A percentile compares a stretch with the other conserved stretches of the same genome.
These are phyloP conservation scores for Paraescarpia echinospica DNA, from an alignment of 1,140 invertebrate genomes.

Conservation along the genomic window DNA sequence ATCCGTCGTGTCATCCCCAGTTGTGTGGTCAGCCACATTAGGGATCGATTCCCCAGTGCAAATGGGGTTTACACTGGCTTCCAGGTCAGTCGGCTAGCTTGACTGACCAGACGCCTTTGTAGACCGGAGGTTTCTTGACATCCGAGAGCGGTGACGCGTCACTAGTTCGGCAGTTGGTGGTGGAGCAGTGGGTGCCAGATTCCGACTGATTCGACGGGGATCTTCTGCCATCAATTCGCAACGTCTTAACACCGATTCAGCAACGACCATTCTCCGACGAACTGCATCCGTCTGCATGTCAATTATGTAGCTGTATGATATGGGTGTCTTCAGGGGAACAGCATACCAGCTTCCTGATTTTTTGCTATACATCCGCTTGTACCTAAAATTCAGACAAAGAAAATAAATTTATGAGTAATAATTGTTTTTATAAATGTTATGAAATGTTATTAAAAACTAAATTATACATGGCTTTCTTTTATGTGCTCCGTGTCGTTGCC, in stretches of 20 bases:
- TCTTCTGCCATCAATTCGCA: background rate
- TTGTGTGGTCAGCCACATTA: background rate
- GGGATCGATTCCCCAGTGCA: background rate
- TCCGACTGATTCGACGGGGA: background rate
- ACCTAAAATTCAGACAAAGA: background rate
- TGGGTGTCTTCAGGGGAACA: background rate
- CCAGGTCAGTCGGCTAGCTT: too few species aligned
- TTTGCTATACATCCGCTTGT: background rate
- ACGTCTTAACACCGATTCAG: background rate
- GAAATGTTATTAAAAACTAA: background rate
- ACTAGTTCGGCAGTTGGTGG: too few species aligned
- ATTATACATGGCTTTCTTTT: background rate
- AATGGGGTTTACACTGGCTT: background rate
- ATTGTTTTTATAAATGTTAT: background rate
- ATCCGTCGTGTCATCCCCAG: background rate
- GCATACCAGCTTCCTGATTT: background rate
- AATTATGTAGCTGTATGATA: background rate
- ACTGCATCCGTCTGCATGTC: background rate
- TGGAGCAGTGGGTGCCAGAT: background rate
- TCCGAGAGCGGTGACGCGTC: too few species aligned
- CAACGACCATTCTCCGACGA: background rate
- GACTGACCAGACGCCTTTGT: too few species aligned
- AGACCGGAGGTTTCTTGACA: too few species aligned
- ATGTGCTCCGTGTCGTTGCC: too few species aligned
- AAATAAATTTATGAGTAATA: background rate